Conservation (phyloP, 2,113 vertebrate genomes). For the Ornithorhynchus anatinus region DNA sequence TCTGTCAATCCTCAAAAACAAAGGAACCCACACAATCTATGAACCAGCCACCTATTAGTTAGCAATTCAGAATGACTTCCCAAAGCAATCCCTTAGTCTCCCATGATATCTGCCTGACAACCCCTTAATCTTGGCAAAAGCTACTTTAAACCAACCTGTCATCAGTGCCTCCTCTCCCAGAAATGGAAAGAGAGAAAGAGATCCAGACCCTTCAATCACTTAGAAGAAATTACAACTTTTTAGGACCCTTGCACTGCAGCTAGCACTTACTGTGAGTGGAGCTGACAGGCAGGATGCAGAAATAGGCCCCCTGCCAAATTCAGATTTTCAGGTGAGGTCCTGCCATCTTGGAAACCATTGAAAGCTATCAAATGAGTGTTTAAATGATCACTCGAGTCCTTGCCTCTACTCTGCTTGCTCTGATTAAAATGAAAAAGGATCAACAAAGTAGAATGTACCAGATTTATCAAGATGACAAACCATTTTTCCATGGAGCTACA, state of each 20-base stretch:
- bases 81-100: slow-evolving; percentile 74
- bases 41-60: slow-evolving; percentile 64
- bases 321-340: slow-evolving; percentile 62
- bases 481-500: too few relatives aligned
- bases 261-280: slow-evolving; percentile 62
- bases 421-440: slow-evolving; percentile 20
- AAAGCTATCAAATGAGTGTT: slow-evolving; percentile 67
- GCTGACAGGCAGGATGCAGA: slow-evolving; percentile 51
- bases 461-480: too few relatives aligned
- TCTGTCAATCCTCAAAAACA: slow-evolving; percentile 49
- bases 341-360: slow-evolving; percentile 48
- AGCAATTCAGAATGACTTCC: slow-evolving; percentile 77
- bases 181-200: too few relatives aligned
- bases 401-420: not conserved
- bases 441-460: slow-evolving; percentile 3
- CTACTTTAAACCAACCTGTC: slow-evolving; percentile 78
- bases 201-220: slow-evolving; percentile 64
- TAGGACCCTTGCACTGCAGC: slow-evolving; percentile 49
- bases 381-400: slow-evolving; percentile 61
- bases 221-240: slow-evolving; percentile 71
- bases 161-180: slow-evolving; percentile 57
- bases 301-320: slow-evolving; percentile 58
- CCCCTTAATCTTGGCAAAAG: slow-evolving; percentile 78
- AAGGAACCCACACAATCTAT: slow-evolving; percentile 43
- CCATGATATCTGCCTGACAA: slow-evolving; percentile 78